Percentiles rank a stretch among this genome's conserved stretches.
Evolutionary conservation across 2,888 invertebrate genomes (phyloP).

Genomic region (Eristalis arbustorum): DNA sequence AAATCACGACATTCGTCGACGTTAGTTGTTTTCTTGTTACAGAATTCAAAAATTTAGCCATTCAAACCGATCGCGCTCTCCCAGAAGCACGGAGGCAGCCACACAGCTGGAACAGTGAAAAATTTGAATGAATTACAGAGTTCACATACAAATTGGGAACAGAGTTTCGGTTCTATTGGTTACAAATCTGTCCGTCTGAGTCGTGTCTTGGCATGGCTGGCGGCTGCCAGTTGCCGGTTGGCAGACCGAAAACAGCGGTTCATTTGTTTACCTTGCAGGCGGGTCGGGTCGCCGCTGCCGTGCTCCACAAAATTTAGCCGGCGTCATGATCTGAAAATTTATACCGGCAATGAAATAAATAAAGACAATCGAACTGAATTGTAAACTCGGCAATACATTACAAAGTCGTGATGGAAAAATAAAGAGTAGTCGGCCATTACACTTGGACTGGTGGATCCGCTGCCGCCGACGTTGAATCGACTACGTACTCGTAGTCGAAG

Average conservation of each 20-base stretch:
- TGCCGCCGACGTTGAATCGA: neutral
- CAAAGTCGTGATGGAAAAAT: conserved; percentile 69
- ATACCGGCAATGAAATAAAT: conserved; percentile 70
- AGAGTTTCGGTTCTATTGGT: conserved; percentile 69
- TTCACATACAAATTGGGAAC: conserved; percentile 71
- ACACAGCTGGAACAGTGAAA: conserved; percentile 54
- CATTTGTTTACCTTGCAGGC: conserved; percentile 59
- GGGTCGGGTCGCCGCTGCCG: conserved; percentile 24
- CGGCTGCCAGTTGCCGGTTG: conserved; percentile 33
- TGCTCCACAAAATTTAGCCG: conserved; percentile 58
- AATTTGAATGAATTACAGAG: conserved; percentile 70
- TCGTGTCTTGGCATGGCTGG: conserved; percentile 59
- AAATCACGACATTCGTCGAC: conserved; percentile 61
- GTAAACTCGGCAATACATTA: conserved; percentile 68
- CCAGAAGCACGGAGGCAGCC: conserved; percentile 18
- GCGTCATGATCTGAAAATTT: conserved; percentile 68
- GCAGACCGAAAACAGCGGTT: conserved; percentile 58
- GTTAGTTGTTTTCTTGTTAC: conserved; percentile 40
- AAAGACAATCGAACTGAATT: conserved; percentile 71
- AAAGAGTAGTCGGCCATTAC: conserved; percentile 59
- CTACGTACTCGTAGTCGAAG: neutral
- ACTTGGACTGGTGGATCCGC: neutral
- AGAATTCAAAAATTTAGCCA: conserved; percentile 56
- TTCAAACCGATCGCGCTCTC: conserved; percentile 32
- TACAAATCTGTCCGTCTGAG: conserved; percentile 70